Evolutionary conservation across 2,113 vertebrate genomes (phyloP).

Genomic region (Macroglossus sobrinus): DNA sequence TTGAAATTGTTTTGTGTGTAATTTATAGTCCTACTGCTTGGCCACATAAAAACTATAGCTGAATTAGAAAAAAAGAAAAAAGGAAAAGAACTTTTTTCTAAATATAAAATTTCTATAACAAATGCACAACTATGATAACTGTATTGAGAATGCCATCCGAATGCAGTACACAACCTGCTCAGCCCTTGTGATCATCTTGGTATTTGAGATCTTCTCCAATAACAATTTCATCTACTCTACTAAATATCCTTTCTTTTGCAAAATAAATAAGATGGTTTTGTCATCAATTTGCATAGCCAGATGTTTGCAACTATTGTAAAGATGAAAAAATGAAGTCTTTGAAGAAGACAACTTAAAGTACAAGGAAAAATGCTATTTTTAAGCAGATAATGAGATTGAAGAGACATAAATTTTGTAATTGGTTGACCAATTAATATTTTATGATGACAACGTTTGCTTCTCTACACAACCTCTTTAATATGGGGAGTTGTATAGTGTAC

Average conservation of each 20-base stretch:
- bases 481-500: neutral
- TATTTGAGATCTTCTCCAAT: neutral
- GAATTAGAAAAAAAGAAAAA: neutral
- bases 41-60: neutral
- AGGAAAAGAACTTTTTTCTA: neutral
- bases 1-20: neutral
- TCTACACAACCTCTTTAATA: neutral
- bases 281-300: neutral
- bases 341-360: neutral
- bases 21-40: neutral
- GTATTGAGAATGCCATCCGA: rapidly evolving
- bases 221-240: neutral
- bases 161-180: neutral
- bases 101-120: neutral
- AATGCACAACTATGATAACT: neutral
- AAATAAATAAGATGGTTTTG: neutral
- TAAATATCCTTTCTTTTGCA: neutral
- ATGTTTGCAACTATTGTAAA: neutral
- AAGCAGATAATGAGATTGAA: neutral
- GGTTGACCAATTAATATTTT: neutral
- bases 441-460: neutral
- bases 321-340: neutral
- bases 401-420: neutral
- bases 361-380: neutral
- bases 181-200: neutral